A percentile compares a stretch with the other conserved stretches of the same genome.
Evolutionary conservation across 2,113 vertebrate genomes (phyloP).

Genomic region (Gallinago media): DNA sequence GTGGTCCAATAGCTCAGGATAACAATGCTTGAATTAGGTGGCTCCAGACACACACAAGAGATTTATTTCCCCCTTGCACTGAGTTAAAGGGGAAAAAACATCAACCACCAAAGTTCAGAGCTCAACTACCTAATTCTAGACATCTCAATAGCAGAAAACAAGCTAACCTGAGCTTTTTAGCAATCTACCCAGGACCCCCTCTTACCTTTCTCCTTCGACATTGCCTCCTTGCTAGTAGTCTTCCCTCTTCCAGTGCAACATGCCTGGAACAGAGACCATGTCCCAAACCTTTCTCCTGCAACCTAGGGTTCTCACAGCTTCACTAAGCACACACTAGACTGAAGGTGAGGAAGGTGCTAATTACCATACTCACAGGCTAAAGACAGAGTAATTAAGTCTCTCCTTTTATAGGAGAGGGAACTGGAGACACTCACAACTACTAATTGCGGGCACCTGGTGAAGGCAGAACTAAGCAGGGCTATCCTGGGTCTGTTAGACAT

Average conservation of each 20-base stretch:
- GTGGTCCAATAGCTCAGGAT: not conserved
- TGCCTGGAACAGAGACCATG: fast-evolving
- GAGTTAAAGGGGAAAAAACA: not conserved
- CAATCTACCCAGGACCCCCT: not conserved
- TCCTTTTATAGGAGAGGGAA: not conserved
- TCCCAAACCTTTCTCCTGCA: not conserved
- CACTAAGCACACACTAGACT: fast-evolving
- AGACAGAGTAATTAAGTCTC: fast-evolving
- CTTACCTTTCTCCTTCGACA: not conserved
- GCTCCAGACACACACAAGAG: not conserved
- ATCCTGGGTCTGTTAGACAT: not conserved
- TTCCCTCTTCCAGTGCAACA: not conserved
- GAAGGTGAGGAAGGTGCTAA: fast-evolving
- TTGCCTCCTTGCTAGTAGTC: not conserved
- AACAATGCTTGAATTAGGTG: fast-evolving
- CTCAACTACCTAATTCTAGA: fast-evolving
- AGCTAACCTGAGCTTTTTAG: not conserved
- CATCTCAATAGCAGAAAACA: not conserved
- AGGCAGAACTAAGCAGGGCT: not conserved
- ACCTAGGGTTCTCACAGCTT: fast-evolving
- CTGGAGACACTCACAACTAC: not conserved
- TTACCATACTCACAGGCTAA: fast-evolving
- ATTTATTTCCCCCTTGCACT: not conserved
- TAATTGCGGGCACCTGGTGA: not conserved
- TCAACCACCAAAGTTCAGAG: not conserved